Evolutionary conservation across 2,797 vertebrate genomes (phyloP).

Genomic region (Sebastolobus altivelis): DNA sequence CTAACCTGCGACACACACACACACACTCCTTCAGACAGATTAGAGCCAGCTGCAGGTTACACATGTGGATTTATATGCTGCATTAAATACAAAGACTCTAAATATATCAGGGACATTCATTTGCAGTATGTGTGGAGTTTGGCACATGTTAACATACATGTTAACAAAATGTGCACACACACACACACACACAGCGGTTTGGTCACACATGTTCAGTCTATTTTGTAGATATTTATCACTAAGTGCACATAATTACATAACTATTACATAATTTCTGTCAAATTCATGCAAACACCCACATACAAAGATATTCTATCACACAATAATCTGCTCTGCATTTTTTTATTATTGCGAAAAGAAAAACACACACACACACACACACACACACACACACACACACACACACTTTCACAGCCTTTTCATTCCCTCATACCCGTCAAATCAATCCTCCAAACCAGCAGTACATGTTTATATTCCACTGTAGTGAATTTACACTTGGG

Average conservation of each 20-base stretch:
- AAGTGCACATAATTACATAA: neutral
- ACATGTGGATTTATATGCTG: conserved; percentile 4
- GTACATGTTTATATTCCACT: conserved; percentile 51
- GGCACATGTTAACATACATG: conserved; percentile 1
- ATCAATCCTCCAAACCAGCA: conserved; percentile 33
- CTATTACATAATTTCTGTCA: neutral
- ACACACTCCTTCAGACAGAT: conserved; percentile 35
- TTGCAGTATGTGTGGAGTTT: neutral
- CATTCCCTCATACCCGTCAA: conserved; percentile 7
- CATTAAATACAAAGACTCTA: neutral
- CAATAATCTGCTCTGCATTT: neutral
- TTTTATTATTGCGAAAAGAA: neutral
- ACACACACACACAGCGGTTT: conserved; percentile 9
- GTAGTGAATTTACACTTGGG: conserved; percentile 47
- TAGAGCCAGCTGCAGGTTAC: conserved; percentile 48
- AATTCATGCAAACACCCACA: conserved; percentile 1
- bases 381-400: neutral
- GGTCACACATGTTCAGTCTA: neutral
- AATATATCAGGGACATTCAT: conserved; percentile 8
- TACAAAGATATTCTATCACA: neutral
- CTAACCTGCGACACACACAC: neutral
- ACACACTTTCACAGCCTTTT: conserved; percentile 7
- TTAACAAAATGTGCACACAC: conserved; percentile 7
- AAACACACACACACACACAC: neutral
- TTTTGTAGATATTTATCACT: conserved; percentile 2